These are phyloP conservation scores for Magallana nippona DNA, from an alignment of 2,888 invertebrate species.

Conservation along the genomic window DNA sequence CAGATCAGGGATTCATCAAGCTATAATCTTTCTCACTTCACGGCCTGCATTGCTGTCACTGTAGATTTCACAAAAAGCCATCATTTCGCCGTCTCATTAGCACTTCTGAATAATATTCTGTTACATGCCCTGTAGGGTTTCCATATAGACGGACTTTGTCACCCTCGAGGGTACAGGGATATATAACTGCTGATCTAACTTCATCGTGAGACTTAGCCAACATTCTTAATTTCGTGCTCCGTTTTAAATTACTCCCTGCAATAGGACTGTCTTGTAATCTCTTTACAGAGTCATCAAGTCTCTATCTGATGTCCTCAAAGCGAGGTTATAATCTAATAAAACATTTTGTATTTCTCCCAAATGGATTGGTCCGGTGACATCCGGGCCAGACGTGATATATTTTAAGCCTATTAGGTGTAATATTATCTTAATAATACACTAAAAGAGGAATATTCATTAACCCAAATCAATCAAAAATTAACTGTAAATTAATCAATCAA, in stretches of 20 bases:
- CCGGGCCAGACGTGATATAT: not conserved
- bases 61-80: constrained; percentile 17
- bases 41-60: not conserved
- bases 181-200: constrained; percentile 32
- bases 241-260: constrained; percentile 32
- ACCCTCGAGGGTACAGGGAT: not conserved
- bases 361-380: constrained; percentile 12
- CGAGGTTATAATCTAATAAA: constrained; percentile 10
- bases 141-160: not conserved
- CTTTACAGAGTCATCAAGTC: constrained; percentile 18
- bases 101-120: constrained; percentile 38
- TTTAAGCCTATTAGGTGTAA: too few species aligned
- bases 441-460: too few species aligned
- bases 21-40: not conserved
- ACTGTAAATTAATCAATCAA: too few species aligned
- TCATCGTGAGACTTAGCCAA: not conserved
- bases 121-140: constrained; percentile 29
- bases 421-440: too few species aligned
- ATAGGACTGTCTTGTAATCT: not conserved
- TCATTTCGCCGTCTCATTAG: constrained; percentile 38
- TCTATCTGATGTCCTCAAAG: not conserved
- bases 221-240: not conserved
- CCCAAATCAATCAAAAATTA: too few species aligned
- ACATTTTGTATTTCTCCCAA: not conserved
- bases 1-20: constrained; percentile 22